Evolutionary conservation across 1,140 invertebrate species (phyloP).

Genomic region (Ectropis grisescens): DNA sequence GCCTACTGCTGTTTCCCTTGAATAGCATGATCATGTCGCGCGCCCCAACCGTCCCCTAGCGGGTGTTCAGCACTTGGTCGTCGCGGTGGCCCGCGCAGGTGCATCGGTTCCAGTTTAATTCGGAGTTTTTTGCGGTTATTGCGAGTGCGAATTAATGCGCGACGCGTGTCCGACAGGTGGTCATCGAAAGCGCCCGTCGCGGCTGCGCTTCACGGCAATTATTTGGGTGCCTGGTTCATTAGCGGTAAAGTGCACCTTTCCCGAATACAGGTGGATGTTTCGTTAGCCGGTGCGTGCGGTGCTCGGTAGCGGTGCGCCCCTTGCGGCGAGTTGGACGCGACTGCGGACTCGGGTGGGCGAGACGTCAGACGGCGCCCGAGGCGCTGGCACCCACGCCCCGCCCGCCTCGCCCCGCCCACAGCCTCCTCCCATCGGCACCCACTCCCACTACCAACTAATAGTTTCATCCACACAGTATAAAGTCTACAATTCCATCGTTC

Average conservation of each 20-base stretch:
- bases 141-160: slow-evolving; percentile 55
- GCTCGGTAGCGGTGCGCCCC: slow-evolving; percentile 18
- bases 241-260: slow-evolving; percentile 42
- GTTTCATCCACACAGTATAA: not conserved
- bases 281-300: not conserved
- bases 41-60: not conserved
- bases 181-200: slow-evolving; percentile 48
- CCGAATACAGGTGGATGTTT: slow-evolving; percentile 25
- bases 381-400: slow-evolving; percentile 61
- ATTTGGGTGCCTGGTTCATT: slow-evolving; percentile 51
- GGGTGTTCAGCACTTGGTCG: too few species aligned
- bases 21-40: slow-evolving; percentile 77
- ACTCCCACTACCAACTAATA: slow-evolving; percentile 16
- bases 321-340: slow-evolving; percentile 34
- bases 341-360: slow-evolving; percentile 42
- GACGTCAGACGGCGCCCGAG: slow-evolving; percentile 31
- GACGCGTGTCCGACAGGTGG: slow-evolving; percentile 59
- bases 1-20: slow-evolving; percentile 83
- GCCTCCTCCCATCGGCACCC: slow-evolving; percentile 36
- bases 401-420: slow-evolving; percentile 45
- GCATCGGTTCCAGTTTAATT: slow-evolving; percentile 60
- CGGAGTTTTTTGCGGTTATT: slow-evolving; percentile 51
- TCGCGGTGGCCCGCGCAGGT: slow-evolving; percentile 41
- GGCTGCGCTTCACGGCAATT: slow-evolving; percentile 57
- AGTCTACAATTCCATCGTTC: not conserved